These are phyloP conservation scores for Ptilodon capucinus DNA, from an alignment of 2,888 invertebrate species.

Conservation along the genomic window DNA sequence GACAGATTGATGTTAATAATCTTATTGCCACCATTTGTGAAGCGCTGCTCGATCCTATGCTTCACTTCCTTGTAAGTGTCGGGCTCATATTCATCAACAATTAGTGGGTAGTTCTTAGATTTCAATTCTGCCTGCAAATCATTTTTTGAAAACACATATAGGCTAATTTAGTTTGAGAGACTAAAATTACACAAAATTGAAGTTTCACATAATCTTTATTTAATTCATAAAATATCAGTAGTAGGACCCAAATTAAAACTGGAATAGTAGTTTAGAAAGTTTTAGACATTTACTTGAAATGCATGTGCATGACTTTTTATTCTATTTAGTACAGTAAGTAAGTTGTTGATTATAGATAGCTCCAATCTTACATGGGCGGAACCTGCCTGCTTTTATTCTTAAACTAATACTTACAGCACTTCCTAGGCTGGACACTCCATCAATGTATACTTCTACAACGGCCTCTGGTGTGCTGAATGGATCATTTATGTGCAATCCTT, in stretches of 20 bases:
- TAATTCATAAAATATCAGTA: too few relatives aligned
- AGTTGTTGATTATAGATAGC: background rate
- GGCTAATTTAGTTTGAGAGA: background rate
- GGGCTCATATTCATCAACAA: conserved; percentile 84
- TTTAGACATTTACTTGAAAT: too few relatives aligned
- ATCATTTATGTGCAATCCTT: conserved; percentile 85
- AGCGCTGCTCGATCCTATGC: conserved; percentile 83
- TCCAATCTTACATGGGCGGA: background rate
- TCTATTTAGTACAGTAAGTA: too few relatives aligned
- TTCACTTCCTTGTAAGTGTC: conserved; percentile 83
- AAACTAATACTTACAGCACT: conserved; percentile 53
- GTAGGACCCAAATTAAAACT: too few relatives aligned
- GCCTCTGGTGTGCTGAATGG: conserved; percentile 90
- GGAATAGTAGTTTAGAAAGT: too few relatives aligned
- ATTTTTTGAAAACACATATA: background rate
- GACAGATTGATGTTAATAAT: conserved; percentile 85
- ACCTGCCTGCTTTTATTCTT: too few relatives aligned
- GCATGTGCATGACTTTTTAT: too few relatives aligned
- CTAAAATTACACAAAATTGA: background rate
- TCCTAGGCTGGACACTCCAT: conserved; percentile 84
- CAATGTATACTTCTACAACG: conserved; percentile 86
- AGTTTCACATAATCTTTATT: too few relatives aligned
- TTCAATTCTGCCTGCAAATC: conserved; percentile 64
- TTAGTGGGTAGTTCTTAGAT: conserved; percentile 81
- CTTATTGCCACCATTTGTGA: conserved; percentile 83